A percentile compares a stretch with the other conserved stretches of the same genome.
These are phyloP conservation scores for Mya arenaria DNA, from an alignment of 1,140 invertebrate genomes.

Conservation along the genomic window DNA sequence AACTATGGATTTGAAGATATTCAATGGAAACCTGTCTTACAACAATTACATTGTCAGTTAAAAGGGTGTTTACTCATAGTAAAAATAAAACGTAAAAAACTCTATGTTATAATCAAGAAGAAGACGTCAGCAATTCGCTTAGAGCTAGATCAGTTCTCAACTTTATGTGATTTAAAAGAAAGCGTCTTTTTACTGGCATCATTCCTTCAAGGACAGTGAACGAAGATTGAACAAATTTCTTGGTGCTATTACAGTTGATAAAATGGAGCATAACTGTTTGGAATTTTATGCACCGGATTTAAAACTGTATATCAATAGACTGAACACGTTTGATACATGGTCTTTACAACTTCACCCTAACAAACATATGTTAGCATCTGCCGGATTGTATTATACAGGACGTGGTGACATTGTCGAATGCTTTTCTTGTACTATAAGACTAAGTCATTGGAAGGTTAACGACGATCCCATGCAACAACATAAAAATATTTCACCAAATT, in stretches of 20 bases:
- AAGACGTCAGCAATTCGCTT: background rate
- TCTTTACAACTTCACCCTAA: conserved; percentile 21
- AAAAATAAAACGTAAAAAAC: conserved; percentile 19
- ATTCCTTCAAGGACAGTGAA: conserved; percentile 30
- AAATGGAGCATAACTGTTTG: background rate
- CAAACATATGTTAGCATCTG: conserved; percentile 13
- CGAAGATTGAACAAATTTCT: conserved; percentile 26
- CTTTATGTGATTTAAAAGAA: conserved; percentile 50
- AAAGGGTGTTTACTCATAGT: background rate
- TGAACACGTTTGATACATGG: conserved; percentile 39
- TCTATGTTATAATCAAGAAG: background rate
- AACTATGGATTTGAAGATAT: conserved; percentile 19
- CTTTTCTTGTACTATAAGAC: conserved; percentile 13
- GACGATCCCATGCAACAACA: conserved; percentile 33
- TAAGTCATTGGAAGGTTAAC: conserved; percentile 19
- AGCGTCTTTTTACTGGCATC: conserved; percentile 24
- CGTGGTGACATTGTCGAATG: conserved; percentile 34
- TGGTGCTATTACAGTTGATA: background rate
- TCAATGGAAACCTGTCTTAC: conserved; percentile 12
- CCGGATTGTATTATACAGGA: conserved; percentile 41
- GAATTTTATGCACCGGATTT: conserved; percentile 30
- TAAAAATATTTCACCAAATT: conserved; percentile 4
- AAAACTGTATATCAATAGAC: conserved; percentile 29
- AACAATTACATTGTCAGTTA: conserved; percentile 1
- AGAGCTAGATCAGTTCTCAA: conserved; percentile 1